These are phyloP conservation scores for Dorcus parallelipipedus DNA, from an alignment of 2,888 invertebrate species.

Conservation along the genomic window DNA sequence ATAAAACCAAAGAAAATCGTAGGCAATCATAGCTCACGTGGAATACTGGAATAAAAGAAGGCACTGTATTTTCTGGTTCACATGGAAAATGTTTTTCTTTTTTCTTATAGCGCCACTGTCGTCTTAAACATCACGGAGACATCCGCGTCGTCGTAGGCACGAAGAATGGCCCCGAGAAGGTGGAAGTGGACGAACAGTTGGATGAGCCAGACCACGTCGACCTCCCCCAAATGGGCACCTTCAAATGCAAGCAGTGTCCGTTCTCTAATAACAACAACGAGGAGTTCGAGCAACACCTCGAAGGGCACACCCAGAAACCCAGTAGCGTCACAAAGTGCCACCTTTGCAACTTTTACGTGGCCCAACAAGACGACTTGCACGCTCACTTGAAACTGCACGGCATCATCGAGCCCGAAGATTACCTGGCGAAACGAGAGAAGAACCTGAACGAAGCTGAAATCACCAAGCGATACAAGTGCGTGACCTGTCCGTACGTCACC, in stretches of 20 bases:
- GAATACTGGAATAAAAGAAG: no score
- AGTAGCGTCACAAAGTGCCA: slow-evolving; percentile 73
- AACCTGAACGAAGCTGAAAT: slow-evolving; percentile 35
- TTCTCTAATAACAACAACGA: slow-evolving; percentile 61
- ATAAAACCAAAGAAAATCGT: no score
- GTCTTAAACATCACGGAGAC: slow-evolving; percentile 73
- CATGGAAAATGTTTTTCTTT: neutral
- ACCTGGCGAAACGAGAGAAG: slow-evolving; percentile 48
- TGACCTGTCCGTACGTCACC: slow-evolving; percentile 79
- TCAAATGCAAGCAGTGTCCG: slow-evolving; percentile 69
- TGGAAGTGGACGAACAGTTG: slow-evolving; percentile 42
- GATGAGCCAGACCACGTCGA: slow-evolving; percentile 46
- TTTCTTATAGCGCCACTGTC: slow-evolving; percentile 67
- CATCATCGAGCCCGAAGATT: slow-evolving; percentile 58
- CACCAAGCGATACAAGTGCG: slow-evolving; percentile 71
- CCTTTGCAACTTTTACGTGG: slow-evolving; percentile 76
- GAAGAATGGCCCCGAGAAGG: slow-evolving; percentile 54
- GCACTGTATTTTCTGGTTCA: no score
- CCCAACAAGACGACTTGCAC: slow-evolving; percentile 63
- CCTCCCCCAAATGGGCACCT: slow-evolving; percentile 42
- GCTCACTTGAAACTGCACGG: slow-evolving; percentile 68
- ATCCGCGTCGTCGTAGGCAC: slow-evolving; percentile 62
- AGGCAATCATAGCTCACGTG: no score
- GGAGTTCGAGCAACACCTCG: slow-evolving; percentile 61
- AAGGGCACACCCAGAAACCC: slow-evolving; percentile 66